These are phyloP conservation scores for Asobara japonica DNA, from an alignment of 1,140 invertebrate species.

Conservation along the genomic window DNA sequence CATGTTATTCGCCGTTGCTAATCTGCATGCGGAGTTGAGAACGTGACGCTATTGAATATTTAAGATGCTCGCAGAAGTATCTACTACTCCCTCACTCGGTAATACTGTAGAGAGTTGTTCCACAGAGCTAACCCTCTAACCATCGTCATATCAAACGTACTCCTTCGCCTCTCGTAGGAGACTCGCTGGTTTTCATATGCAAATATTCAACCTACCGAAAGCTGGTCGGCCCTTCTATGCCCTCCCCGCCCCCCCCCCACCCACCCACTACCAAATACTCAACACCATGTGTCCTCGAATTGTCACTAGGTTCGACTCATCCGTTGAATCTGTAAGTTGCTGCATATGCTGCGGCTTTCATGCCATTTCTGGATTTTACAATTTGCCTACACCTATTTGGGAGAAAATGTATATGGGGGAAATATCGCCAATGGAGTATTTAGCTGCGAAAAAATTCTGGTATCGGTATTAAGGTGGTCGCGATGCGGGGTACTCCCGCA, in stretches of 20 bases:
- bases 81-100: not conserved
- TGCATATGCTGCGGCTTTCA: not conserved
- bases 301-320: conserved; percentile 3
- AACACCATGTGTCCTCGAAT: conserved; percentile 42
- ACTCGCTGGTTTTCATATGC: conserved; percentile 64
- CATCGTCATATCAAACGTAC: conserved; percentile 50
- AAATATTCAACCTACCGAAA: conserved; percentile 48
- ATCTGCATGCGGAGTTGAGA: conserved; percentile 62
- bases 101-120: conserved; percentile 13
- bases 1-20: conserved; percentile 58
- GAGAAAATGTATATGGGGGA: no score
- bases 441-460: no score
- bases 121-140: conserved; percentile 31
- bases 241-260: conserved; percentile 13
- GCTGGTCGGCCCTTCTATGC: conserved; percentile 39
- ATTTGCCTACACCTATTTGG: no score
- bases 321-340: not conserved
- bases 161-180: conserved; percentile 58
- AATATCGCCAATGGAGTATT: no score
- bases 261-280: no score
- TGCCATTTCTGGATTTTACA: no score
- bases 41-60: conserved; percentile 65
- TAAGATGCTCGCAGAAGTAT: conserved; percentile 55
- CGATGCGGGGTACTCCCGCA: no score
- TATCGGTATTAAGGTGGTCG: no score